These are phyloP conservation scores for Lomographa bimaculata DNA, from an alignment of 2,888 invertebrate species.

Conservation along the genomic window DNA sequence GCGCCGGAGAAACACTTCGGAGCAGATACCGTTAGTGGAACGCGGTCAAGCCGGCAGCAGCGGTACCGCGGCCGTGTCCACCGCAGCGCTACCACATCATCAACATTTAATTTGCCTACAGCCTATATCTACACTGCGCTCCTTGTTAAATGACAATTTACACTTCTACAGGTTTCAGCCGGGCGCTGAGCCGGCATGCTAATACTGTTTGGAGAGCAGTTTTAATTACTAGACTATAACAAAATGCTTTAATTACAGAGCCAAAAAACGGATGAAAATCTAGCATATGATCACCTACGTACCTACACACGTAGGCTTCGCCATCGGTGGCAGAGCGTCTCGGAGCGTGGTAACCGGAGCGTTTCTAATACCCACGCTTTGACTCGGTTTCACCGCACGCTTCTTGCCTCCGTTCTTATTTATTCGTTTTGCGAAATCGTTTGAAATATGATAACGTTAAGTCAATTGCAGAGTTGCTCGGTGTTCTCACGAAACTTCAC, in stretches of 20 bases:
- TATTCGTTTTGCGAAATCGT: conserved; percentile 82
- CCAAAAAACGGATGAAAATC: too few species aligned
- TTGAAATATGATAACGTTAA: conserved; percentile 82
- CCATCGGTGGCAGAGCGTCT: conserved; percentile 49
- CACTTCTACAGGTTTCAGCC: too few species aligned
- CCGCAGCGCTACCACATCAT: conserved; percentile 47
- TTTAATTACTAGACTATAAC: too few species aligned
- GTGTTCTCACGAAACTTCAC: conserved; percentile 76
- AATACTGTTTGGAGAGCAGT: too few species aligned
- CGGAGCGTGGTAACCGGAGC: conserved; percentile 78
- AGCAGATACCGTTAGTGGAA: conserved; percentile 80
- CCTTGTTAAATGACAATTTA: too few species aligned
- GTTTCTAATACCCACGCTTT: conserved; percentile 83
- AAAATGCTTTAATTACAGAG: too few species aligned
- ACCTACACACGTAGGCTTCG: conserved; percentile 26
- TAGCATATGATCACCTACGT: too few species aligned
- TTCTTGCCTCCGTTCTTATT: conserved; percentile 80
- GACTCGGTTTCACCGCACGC: conserved; percentile 82
- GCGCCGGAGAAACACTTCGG: conserved; percentile 79
- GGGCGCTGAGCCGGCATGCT: too few species aligned
- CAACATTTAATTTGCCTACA: conserved; percentile 48
- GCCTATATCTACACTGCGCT: background rate
- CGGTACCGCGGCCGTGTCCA: conserved; percentile 61
- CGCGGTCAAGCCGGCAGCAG: conserved; percentile 77
- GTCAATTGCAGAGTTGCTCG: conserved; percentile 63